Evolutionary conservation across 2,797 vertebrate genomes (phyloP).

Genomic region (Rhinella marina): DNA sequence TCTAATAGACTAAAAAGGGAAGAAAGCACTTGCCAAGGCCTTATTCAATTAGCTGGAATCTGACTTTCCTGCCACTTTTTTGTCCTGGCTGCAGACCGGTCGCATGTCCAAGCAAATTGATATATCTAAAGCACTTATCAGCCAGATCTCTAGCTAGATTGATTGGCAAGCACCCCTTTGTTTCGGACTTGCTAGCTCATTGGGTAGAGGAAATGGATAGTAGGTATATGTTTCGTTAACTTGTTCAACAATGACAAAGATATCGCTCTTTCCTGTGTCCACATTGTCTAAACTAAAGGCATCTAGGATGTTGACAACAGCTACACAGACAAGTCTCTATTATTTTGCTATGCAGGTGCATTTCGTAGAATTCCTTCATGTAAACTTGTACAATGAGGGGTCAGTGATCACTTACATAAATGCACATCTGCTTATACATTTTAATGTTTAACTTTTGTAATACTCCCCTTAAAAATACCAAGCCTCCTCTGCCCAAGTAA

Average conservation of each 20-base stretch:
- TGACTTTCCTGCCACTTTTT: constrained; percentile 13
- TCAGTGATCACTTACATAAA: background rate
- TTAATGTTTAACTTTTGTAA: constrained; percentile 10
- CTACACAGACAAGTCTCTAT: constrained; percentile 24
- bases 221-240: constrained; percentile 33
- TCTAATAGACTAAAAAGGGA: constrained; percentile 56
- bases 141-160: constrained; percentile 57
- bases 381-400: constrained; percentile 30
- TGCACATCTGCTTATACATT: background rate
- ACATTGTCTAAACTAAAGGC: constrained; percentile 49
- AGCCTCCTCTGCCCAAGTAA: constrained; percentile 36
- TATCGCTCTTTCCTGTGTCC: constrained; percentile 64
- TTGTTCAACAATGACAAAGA: constrained; percentile 31
- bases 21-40: constrained; percentile 56
- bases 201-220: constrained; percentile 57
- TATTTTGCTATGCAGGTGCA: constrained; percentile 24
- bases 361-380: constrained; percentile 52
- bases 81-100: constrained; percentile 56
- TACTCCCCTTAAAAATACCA: background rate
- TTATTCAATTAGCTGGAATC: constrained; percentile 30
- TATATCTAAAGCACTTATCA: constrained; percentile 65
- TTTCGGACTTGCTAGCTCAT: constrained; percentile 57
- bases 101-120: constrained; percentile 47
- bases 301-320: constrained; percentile 65
- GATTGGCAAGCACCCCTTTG: constrained; percentile 63